These are phyloP conservation scores for Phaenicophaeus curvirostris DNA, from an alignment of 2,797 vertebrate species.

Conservation along the genomic window DNA sequence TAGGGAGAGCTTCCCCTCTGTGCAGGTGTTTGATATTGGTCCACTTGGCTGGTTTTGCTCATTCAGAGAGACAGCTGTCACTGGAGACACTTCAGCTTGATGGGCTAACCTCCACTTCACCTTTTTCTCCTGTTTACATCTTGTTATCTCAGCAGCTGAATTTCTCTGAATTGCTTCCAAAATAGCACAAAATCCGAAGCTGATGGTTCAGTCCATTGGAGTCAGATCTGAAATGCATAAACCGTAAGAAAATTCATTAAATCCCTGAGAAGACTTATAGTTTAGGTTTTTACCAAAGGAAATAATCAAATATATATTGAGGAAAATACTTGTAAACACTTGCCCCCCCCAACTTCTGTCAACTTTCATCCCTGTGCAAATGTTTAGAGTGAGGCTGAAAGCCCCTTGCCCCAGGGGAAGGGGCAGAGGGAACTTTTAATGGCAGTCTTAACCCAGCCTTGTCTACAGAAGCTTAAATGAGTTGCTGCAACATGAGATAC, in stretches of 20 bases:
- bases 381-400: not conserved
- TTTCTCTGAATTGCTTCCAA: not conserved
- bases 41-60: not conserved
- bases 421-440: not conserved
- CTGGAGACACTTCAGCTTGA: not conserved
- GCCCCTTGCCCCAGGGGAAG: not conserved
- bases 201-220: not conserved
- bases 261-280: not conserved
- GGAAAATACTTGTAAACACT: not conserved
- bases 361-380: not conserved
- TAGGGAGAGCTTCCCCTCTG: not conserved
- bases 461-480: not conserved
- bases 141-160: not conserved
- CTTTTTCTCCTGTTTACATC: not conserved
- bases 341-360: not conserved
- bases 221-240: accelerated
- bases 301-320: not conserved
- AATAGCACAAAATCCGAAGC: not conserved
- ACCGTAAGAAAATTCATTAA: not conserved
- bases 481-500: not conserved
- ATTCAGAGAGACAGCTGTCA: not conserved
- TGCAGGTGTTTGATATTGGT: not conserved
- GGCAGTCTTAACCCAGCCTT: not conserved
- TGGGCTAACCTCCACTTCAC: not conserved
- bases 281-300: not conserved